Base-by-base conservation (phyloP, 2,888 invertebrate species). In the Eudiplozoon nipponicum region DNA sequence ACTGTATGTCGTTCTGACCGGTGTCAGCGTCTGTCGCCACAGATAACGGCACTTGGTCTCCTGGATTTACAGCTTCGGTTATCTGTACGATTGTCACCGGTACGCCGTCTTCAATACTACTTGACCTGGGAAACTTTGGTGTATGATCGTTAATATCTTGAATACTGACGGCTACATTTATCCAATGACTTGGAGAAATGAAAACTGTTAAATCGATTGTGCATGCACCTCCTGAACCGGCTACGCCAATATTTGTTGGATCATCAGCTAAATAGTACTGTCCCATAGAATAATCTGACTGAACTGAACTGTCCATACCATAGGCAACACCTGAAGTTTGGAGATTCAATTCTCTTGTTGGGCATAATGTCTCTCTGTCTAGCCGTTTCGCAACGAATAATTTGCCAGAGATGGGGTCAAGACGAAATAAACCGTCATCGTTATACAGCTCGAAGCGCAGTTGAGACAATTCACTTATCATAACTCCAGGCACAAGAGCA, bases 111-210 rank as follows among this genome's bases (percentile, higher is more conserved):
- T n/a, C n/a, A n/a, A n/a, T n/a, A 21, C 34, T 39, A n/a, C 11
- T 34, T 11, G 18, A 34, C 3, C 21, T 22, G 22, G 29, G 22
- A 39, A 39, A 39, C 15, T 34, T 19, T 3, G 39, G 39, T 5
- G 17, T 17, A 36, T 39, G 39, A 38, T 39, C 39, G 15, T 39
- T 39, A 13, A 39, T 19, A 39, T 39, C 39, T 13, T 37, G 34
- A 18, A 39, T 39, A 13, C 15, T 18, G 11, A 39, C 34, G n/a
- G 31, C 39, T 3, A 39, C 39, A 22, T 39, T 39, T 3, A 39
- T 39, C 39, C 39, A 39, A 31, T 39, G 17, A 11, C 34, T 34
- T 22, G 31, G 29, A 9, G 39, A 34, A 3, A 39, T 34, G 20
- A 31, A 39, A n/a, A 39, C 34, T 2, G 39, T 39, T 22, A 39